A percentile compares a stretch with the other conserved stretches of the same genome.
These are phyloP conservation scores for Prionailurus bengalensis DNA, from an alignment of 2,113 vertebrate species.

Conservation along the genomic window DNA sequence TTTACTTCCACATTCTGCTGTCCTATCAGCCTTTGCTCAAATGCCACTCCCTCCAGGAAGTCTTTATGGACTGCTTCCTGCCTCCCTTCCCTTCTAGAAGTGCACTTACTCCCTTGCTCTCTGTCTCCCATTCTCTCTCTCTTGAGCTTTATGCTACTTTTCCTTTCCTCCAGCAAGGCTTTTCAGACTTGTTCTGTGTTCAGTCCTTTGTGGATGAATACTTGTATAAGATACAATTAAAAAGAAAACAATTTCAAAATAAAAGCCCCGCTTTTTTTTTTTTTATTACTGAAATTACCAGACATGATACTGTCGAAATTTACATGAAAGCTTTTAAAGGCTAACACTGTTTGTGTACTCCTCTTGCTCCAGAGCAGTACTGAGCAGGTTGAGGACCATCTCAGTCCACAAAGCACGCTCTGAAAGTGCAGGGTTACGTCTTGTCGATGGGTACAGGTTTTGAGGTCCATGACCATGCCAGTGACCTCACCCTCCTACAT, in stretches of 20 bases:
- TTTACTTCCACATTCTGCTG: not conserved
- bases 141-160: not conserved
- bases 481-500: not conserved
- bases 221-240: not conserved
- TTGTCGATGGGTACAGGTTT: rapidly evolving
- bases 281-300: not conserved
- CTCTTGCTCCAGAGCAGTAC: not conserved
- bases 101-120: not conserved
- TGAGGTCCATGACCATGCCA: not conserved
- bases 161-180: not conserved
- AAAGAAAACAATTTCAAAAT: not conserved
- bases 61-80: not conserved
- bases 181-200: not conserved
- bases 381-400: not conserved
- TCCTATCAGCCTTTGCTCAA: not conserved
- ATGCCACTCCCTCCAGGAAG: not conserved
- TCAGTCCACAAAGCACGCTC: rapidly evolving
- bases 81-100: not conserved
- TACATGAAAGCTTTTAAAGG: not conserved
- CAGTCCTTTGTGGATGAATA: not conserved
- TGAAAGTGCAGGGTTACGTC: not conserved
- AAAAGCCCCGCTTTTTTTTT: not conserved
- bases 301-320: not conserved
- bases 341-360: not conserved
- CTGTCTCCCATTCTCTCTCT: not conserved